Evolutionary conservation across 2,888 invertebrate genomes (phyloP).

Genomic region (Rutpela maculata): DNA sequence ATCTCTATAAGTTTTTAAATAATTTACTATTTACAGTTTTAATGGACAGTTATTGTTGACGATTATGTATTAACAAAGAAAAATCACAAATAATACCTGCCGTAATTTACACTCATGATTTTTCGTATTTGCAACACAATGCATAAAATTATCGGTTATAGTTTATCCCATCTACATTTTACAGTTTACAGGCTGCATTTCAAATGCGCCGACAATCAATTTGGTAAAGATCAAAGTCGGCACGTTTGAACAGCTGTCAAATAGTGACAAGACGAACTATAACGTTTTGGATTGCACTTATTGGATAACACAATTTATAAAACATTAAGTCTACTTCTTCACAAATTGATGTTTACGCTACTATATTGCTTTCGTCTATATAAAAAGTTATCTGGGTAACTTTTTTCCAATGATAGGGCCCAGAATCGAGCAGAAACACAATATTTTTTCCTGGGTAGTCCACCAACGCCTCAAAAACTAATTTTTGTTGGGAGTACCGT

Average conservation of each 20-base stretch:
- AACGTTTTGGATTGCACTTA: conserved; percentile 35
- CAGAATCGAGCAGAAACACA: no score
- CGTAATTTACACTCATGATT: not conserved
- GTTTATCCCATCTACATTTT: no score
- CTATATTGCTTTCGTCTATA: conserved; percentile 15
- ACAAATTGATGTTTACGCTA: conserved; percentile 18
- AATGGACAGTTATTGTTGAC: conserved; percentile 53
- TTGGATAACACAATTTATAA: conserved; percentile 43
- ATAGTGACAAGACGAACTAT: no score
- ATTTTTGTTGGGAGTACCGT: no score
- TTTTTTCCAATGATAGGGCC: not conserved
- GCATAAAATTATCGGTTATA: not conserved
- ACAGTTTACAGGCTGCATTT: no score
- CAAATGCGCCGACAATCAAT: no score
- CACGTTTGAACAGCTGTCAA: no score
- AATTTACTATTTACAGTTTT: conserved; percentile 61
- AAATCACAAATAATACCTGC: not conserved
- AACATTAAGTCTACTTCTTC: not conserved
- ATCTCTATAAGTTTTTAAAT: conserved; percentile 53
- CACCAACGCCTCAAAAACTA: no score
- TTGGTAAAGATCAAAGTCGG: no score
- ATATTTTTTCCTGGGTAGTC: no score
- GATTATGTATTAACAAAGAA: not conserved
- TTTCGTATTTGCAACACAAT: not conserved
- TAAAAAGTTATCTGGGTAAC: not conserved